These are phyloP conservation scores for Crotalus tigris DNA, from an alignment of 2,113 vertebrate genomes.

Conservation along the genomic window DNA sequence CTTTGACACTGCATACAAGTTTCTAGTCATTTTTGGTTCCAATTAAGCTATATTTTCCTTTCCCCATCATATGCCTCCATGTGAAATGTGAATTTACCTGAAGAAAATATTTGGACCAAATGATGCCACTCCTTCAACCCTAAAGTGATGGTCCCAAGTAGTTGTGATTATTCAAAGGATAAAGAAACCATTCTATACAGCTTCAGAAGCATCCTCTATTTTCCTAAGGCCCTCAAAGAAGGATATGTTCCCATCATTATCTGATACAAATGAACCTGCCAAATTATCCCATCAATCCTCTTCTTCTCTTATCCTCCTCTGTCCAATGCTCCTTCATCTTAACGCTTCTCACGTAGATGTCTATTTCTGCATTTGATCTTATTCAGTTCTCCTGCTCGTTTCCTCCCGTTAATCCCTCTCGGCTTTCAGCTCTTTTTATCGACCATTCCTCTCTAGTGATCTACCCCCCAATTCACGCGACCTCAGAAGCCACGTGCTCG, in stretches of 20 bases:
- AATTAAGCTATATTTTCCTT: neutral
- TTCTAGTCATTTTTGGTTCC: neutral
- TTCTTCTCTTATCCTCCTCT: neutral
- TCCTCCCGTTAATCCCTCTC: neutral
- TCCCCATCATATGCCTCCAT: neutral
- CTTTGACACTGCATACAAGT: neutral
- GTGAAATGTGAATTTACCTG: neutral
- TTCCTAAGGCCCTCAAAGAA: neutral
- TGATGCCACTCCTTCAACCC: neutral
- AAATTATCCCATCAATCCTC: neutral
- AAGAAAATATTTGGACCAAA: no score
- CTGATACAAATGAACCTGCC: neutral
- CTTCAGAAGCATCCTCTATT: neutral
- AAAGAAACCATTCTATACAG: neutral
- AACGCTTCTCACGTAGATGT: neutral
- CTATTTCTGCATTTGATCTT: neutral
- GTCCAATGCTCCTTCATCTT: neutral
- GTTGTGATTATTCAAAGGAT: neutral
- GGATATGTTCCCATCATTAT: neutral
- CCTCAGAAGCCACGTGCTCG: constrained; percentile 4
- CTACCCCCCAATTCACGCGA: neutral
- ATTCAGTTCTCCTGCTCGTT: neutral
- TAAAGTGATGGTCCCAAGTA: neutral
- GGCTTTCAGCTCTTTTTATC: no score
- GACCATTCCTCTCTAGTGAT: neutral